A percentile compares a stretch with the other conserved stretches of the same genome.
Conservation (phyloP, 2,113 vertebrate species). For the Butorides virescens region DNA sequence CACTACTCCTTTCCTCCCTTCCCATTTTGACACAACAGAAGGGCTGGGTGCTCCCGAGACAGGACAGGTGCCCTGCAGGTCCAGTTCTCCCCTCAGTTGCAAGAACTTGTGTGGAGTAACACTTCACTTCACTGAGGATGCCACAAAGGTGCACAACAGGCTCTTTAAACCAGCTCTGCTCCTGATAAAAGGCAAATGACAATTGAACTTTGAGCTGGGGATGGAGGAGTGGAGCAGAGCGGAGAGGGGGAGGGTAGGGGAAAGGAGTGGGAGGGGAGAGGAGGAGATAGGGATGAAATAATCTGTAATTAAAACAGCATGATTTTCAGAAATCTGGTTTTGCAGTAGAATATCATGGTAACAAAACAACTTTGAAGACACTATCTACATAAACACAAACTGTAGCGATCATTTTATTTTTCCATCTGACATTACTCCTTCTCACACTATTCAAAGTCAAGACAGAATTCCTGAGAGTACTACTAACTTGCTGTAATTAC, state of each 20-base stretch:
- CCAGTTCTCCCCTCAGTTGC: background rate
- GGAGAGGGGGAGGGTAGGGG: too few relatives aligned
- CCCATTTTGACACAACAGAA: background rate
- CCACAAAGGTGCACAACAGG: background rate
- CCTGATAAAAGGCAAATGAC: background rate
- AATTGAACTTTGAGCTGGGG: background rate
- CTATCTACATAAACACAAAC: background rate
- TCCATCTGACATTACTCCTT: background rate
- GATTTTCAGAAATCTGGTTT: background rate
- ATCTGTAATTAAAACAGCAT: background rate
- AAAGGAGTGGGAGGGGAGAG: too few relatives aligned
- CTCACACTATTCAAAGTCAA: background rate
- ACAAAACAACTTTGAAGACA: background rate
- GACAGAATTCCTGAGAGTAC: background rate
- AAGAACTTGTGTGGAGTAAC: background rate
- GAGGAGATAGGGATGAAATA: background rate
- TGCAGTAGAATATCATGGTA: background rate
- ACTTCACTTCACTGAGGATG: background rate
- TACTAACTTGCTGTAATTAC: background rate
- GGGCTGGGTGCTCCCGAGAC: background rate
- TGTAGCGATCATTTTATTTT: background rate
- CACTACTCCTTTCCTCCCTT: background rate
- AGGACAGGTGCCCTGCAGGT: background rate
- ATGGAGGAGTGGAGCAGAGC: too few relatives aligned
- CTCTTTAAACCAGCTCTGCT: background rate